phyloP scores from a whole-genome alignment of 2,888 invertebrate species.

The Eupeodes latifasciatus region DNA sequence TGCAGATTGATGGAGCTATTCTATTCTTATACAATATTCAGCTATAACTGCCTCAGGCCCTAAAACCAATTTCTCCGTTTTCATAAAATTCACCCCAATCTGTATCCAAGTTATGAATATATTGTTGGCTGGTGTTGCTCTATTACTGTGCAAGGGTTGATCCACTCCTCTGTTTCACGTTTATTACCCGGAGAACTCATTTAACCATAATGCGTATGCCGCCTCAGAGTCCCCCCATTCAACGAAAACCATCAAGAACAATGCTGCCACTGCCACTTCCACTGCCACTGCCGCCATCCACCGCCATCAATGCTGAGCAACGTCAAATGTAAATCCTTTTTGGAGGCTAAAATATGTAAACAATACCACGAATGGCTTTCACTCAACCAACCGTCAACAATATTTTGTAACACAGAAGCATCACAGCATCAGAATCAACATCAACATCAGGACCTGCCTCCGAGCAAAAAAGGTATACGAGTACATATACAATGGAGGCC shows the following conservation, averaged over 20 bases:
- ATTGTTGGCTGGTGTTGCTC: neutral
- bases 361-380: conserved; percentile 70
- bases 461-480: conserved; percentile 44
- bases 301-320: neutral
- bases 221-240: conserved; percentile 28
- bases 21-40: conserved; percentile 15
- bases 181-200: conserved; percentile 73
- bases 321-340: conserved; percentile 68
- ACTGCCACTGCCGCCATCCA: neutral
- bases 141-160: conserved; percentile 67
- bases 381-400: conserved; percentile 70
- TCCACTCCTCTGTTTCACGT: conserved; percentile 63
- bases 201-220: conserved; percentile 65
- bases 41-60: conserved; percentile 52
- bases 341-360: conserved; percentile 75
- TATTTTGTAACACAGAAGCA: conserved; percentile 41
- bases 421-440: conserved; percentile 12
- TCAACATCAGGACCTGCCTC: conserved; percentile 45
- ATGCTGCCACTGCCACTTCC: neutral
- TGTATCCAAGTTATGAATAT: conserved; percentile 26
- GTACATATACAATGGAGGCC: neutral
- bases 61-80: conserved; percentile 68
- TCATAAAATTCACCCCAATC: conserved; percentile 50
- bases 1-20: conserved; percentile 65
- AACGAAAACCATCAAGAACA: neutral